Percentiles rank a stretch among this genome's conserved stretches.
Evolutionary conservation across 2,113 vertebrate species (phyloP).

Genomic region (Tylochromis polylepis): DNA sequence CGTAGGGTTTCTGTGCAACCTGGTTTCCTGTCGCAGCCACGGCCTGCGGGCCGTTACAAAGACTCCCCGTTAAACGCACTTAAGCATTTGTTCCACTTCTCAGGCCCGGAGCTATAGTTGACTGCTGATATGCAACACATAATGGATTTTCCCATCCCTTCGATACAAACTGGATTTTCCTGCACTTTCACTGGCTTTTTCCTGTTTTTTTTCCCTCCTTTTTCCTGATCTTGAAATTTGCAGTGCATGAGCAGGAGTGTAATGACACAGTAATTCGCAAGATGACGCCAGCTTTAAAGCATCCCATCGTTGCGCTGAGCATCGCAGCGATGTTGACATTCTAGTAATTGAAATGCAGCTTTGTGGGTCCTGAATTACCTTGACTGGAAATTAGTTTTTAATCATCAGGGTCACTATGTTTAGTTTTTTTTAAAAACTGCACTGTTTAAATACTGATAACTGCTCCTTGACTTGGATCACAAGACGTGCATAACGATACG

Average conservation of each 20-base stretch:
- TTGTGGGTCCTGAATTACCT: slow-evolving; percentile 10
- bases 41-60: background rate
- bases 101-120: background rate
- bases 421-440: background rate
- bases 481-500: background rate
- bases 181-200: background rate
- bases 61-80: background rate
- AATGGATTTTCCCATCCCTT: background rate
- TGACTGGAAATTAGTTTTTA: background rate
- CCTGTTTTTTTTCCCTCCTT: background rate
- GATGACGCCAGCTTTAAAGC: slow-evolving; percentile 36
- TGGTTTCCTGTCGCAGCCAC: background rate
- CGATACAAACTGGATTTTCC: background rate
- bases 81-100: background rate
- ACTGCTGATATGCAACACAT: background rate
- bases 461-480: background rate
- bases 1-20: background rate
- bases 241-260: background rate
- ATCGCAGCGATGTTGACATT: slow-evolving; percentile 28
- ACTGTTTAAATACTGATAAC: background rate
- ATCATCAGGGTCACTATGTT: background rate
- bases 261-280: slow-evolving; percentile 7
- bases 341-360: slow-evolving; percentile 24
- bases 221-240: background rate
- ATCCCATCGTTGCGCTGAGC: background rate